These are phyloP conservation scores for Pterois miles DNA, from an alignment of 2,797 vertebrate species.

Conservation along the genomic window DNA sequence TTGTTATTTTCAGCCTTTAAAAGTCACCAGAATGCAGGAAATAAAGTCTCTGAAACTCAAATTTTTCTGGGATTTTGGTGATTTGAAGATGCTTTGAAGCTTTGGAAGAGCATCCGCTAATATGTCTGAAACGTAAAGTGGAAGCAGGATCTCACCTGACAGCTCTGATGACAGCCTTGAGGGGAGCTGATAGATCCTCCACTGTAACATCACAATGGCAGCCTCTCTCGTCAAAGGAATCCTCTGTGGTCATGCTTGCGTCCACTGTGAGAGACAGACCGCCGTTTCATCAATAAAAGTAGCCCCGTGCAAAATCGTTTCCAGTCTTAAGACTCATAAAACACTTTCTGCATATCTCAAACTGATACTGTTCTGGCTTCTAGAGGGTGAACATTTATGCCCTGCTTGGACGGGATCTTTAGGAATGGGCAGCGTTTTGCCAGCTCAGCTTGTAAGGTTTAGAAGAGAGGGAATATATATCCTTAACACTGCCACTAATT, in stretches of 20 bases:
- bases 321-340: slow-evolving; percentile 49
- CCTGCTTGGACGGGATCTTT: slow-evolving; percentile 31
- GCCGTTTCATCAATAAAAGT: slow-evolving; percentile 25
- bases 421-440: slow-evolving; percentile 38
- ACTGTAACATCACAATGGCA: slow-evolving; percentile 96
- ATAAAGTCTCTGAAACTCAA: too few relatives aligned
- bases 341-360: slow-evolving; percentile 31
- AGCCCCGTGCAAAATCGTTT: slow-evolving; percentile 30
- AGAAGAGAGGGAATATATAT: slow-evolving; percentile 19
- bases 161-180: slow-evolving; percentile 96
- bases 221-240: slow-evolving; percentile 92
- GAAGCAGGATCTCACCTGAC: slow-evolving; percentile 86
- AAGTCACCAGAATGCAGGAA: too few relatives aligned
- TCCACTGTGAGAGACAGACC: slow-evolving; percentile 85
- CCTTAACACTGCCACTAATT: slow-evolving; percentile 36
- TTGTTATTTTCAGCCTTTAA: too few relatives aligned
- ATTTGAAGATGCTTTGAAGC: neutral
- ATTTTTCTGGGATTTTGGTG: neutral
- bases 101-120: neutral
- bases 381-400: slow-evolving; percentile 55
- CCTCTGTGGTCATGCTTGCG: slow-evolving; percentile 88
- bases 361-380: slow-evolving; percentile 57
- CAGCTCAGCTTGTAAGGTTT: slow-evolving; percentile 36
- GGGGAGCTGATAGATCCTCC: slow-evolving; percentile 94
- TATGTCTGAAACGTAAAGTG: neutral